A percentile compares a stretch with the other conserved stretches of the same genome.
Conservation (phyloP, 1,140 invertebrate species). For the Wiebesia pumilae region DNA sequence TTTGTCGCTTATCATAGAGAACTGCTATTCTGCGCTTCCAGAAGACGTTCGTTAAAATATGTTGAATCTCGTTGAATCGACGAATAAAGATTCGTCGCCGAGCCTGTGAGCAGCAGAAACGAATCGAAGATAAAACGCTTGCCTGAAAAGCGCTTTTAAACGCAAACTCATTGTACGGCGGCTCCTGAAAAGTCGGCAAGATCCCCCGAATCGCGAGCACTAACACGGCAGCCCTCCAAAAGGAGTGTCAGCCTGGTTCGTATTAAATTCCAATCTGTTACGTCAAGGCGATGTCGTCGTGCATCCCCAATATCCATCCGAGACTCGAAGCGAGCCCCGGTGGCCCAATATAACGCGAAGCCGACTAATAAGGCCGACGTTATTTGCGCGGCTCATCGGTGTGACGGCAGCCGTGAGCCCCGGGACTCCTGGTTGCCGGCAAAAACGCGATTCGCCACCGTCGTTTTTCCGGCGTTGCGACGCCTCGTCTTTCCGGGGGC, state of each 20-base stretch:
- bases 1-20: not conserved
- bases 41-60: not conserved
- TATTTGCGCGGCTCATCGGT: not conserved
- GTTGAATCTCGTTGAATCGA: not conserved
- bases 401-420: not conserved
- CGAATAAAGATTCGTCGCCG: not conserved
- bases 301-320: not conserved
- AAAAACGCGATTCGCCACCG: slow-evolving; percentile 58
- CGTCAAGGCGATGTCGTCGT: slow-evolving; percentile 3
- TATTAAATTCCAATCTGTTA: slow-evolving; percentile 51
- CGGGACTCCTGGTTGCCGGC: slow-evolving; percentile 28
- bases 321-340: not conserved
- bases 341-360: not conserved
- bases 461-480: slow-evolving; percentile 51
- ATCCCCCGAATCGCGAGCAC: not conserved
- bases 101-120: not conserved
- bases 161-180: not conserved
- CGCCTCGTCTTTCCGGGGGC: slow-evolving; percentile 52
- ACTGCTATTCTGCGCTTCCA: not conserved
- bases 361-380: slow-evolving; percentile 31
- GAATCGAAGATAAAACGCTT: not conserved
- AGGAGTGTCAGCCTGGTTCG: slow-evolving; percentile 29
- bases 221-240: slow-evolving; percentile 25
- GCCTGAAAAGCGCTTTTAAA: not conserved
- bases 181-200: not conserved